Evolutionary conservation across 2,113 vertebrate species (phyloP), one percentile per base, ranked within the genome.

Genomic region (Lipotes vexillifer): DNA sequence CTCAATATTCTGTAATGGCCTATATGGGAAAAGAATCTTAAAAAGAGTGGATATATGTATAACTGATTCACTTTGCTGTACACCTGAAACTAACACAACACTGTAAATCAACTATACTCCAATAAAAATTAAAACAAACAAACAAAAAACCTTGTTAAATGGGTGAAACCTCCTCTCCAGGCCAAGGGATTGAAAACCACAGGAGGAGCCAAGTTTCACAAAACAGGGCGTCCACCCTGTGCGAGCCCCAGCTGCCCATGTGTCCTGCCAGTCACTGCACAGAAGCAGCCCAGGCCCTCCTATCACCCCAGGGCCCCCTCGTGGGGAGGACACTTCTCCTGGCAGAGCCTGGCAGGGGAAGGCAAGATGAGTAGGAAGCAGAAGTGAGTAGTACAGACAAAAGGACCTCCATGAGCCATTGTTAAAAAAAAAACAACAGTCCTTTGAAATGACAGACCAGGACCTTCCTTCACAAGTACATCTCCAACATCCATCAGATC

Each of bases 311-410:
- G 52, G 78, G 17, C 49, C 59, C 89, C 63, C 12, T 75, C 29
- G 0, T 0, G 2, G 36, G 82, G 20, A 74, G 36, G 14, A 59
- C 3, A 27, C 71, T 75, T 27, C 12, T 88, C 71, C 1, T 1
- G 10, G n/a, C 41, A 93, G 17, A 61, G 88, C 46, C 85, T 6
- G 8, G 63, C 81, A 61, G 72, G 55, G 66, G 25, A 49, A 7
- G 25, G 14, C 0, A 6, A 44, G 25, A 36, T 4, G 6, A 63
- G 25, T 41, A 66, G 59, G 77, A 83, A 83, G 46, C 52, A 87
- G 75, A 18, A 14, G 21, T 2, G 31, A 55, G 41, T 25, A 3
- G 27, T 6, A 49, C 29, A 49, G 41, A 90, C 31, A 65, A 7
- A n/a, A 20, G 5, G 57, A 46, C 33, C 17, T 57, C 1, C 1